phyloP scores from a whole-genome alignment of 2,113 vertebrate species.

The Dipodomys spectabilis region DNA sequence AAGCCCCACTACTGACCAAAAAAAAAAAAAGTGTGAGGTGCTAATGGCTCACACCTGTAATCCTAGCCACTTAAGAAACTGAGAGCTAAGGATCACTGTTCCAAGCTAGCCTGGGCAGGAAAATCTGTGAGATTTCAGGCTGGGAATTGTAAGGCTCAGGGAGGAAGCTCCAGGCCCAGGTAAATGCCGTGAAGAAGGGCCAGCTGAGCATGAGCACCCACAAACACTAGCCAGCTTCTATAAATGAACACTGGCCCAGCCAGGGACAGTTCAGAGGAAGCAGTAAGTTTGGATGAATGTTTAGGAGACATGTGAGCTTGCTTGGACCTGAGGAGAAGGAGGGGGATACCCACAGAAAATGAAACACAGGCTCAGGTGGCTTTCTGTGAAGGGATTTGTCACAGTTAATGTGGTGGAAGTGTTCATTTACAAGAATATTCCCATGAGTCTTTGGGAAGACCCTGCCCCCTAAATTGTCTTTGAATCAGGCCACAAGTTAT shows the following conservation, averaged over 20 bases:
- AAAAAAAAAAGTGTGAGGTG: background rate
- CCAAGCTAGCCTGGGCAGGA: no score
- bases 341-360: background rate
- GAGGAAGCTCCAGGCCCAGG: background rate
- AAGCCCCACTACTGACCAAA: no score
- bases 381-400: background rate
- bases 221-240: no score
- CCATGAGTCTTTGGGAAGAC: background rate
- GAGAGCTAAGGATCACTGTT: no score
- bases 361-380: background rate
- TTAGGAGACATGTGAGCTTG: background rate
- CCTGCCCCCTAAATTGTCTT: background rate
- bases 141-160: background rate
- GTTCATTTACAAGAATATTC: background rate
- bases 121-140: background rate
- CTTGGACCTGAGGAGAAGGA: background rate
- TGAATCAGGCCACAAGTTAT: background rate
- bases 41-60: no score
- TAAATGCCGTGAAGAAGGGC: background rate
- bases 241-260: background rate
- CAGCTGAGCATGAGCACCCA: fast-evolving
- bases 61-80: no score
- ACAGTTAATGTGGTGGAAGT: background rate
- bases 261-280: background rate
- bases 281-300: background rate